phyloP scores from a whole-genome alignment of 1,140 invertebrate genomes.

The Hydropsyche tenuis region DNA sequence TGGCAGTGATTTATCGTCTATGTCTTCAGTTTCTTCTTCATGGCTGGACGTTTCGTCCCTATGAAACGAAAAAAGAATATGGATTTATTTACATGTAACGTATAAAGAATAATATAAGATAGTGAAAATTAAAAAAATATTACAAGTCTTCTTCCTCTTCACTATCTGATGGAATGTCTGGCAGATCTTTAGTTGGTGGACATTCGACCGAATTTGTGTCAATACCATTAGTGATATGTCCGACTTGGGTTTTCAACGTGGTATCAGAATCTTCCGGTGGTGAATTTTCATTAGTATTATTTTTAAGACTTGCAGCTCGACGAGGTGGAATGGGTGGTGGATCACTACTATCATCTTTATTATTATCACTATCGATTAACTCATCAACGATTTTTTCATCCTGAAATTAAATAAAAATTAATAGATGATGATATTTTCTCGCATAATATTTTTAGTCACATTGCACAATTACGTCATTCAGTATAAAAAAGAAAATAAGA shows the following conservation, averaged over 20 bases:
- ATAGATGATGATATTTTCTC: not conserved
- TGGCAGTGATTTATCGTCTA: not conserved
- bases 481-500: slow-evolving; percentile 11
- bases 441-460: not conserved
- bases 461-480: not conserved
- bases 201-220: slow-evolving; percentile 26
- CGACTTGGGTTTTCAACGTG: slow-evolving; percentile 24
- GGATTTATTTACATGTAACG: not conserved
- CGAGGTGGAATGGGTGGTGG: slow-evolving; percentile 68
- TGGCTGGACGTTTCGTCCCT: slow-evolving; percentile 17
- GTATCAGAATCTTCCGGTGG: slow-evolving; percentile 53
- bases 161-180: slow-evolving; percentile 39
- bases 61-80: not conserved
- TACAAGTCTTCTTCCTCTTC: slow-evolving; percentile 33
- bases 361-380: slow-evolving; percentile 35
- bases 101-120: not conserved
- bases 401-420: slow-evolving; percentile 39
- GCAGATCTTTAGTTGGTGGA: slow-evolving; percentile 43
- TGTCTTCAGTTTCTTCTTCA: slow-evolving; percentile 1
- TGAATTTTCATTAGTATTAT: slow-evolving; percentile 31
- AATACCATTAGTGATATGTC: slow-evolving; percentile 27
- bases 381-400: slow-evolving; percentile 52
- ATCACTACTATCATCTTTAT: slow-evolving; percentile 54
- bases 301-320: slow-evolving; percentile 64
- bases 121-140: not conserved